Conservation (phyloP, 2,797 vertebrate genomes). For the Labeo calbasu region DNA sequence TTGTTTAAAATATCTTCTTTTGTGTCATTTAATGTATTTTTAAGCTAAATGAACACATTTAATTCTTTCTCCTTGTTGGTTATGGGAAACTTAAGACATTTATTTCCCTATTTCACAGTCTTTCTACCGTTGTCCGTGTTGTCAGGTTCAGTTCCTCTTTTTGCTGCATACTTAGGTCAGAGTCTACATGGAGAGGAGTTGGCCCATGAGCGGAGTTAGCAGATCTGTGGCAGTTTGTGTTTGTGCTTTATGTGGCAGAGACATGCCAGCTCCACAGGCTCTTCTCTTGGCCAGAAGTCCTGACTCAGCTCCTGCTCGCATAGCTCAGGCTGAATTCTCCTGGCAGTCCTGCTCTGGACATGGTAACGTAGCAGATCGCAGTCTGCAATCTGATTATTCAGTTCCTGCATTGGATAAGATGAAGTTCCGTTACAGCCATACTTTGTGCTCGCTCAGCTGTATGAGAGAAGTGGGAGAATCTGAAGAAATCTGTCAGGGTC, state of each 20-base stretch:
- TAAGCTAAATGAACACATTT: not conserved
- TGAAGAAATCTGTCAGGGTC: not conserved
- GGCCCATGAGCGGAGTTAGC: constrained; percentile 30
- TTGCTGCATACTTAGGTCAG: constrained; percentile 42
- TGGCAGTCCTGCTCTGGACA: constrained; percentile 67
- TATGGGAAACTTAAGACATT: not conserved
- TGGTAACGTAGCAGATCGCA: constrained; percentile 61
- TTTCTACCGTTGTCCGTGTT: not conserved
- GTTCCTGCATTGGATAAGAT: constrained; percentile 57
- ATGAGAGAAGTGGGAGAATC: not conserved
- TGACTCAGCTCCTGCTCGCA: constrained; percentile 78
- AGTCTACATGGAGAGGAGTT: constrained; percentile 38
- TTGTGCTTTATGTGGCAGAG: constrained; percentile 55
- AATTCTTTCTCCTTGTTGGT: not conserved
- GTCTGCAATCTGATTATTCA: constrained; percentile 62
- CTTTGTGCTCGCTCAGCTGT: not conserved
- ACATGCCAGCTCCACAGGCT: constrained; percentile 74
- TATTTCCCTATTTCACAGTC: constrained; percentile 11
- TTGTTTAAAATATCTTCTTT: not conserved
- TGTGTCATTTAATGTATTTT: not conserved
- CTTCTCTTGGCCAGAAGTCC: constrained; percentile 72
- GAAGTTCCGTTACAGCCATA: not conserved
- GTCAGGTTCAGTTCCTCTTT: constrained; percentile 7
- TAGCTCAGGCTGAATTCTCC: constrained; percentile 72
- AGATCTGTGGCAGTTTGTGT: constrained; percentile 41